Conservation (phyloP, 1,140 invertebrate species). For the Sitobion miscanthi region DNA sequence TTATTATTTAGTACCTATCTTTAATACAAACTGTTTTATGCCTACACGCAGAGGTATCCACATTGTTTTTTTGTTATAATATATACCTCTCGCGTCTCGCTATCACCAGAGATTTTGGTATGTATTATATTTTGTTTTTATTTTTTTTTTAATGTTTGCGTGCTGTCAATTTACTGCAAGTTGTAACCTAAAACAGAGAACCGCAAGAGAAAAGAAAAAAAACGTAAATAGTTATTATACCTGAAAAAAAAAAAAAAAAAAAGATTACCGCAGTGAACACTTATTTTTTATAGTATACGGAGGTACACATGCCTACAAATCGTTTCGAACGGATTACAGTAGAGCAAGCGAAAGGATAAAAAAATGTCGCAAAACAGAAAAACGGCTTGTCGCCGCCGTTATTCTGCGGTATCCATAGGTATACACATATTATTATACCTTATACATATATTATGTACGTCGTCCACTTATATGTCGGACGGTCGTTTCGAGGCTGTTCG, state of each 20-base stretch:
- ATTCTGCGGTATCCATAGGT: not conserved
- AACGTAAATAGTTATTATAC: not conserved
- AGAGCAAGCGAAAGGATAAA: not conserved
- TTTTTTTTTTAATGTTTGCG: too few species aligned
- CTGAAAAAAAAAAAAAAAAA: not conserved
- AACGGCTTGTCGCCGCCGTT: not conserved
- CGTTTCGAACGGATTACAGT: not conserved
- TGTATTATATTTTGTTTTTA: too few species aligned
- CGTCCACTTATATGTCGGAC: not conserved
- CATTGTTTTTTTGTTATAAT: too few species aligned
- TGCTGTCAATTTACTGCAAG: not conserved
- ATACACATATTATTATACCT: not conserved
- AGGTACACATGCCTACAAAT: not conserved
- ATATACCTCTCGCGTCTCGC: too few species aligned
- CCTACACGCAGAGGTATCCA: too few species aligned
- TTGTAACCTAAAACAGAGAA: not conserved
- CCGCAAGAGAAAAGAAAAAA: not conserved
- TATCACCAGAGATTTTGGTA: not conserved
- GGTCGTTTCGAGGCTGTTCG: conserved; percentile 2
- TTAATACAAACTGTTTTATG: too few species aligned
- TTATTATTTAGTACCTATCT: too few species aligned
- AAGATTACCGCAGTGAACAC: not conserved
- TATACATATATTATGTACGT: not conserved
- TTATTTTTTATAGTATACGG: too few species aligned
- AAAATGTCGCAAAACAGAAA: not conserved